Evolutionary conservation across 2,113 vertebrate species (phyloP).

Genomic region (Ifrita kowaldi): DNA sequence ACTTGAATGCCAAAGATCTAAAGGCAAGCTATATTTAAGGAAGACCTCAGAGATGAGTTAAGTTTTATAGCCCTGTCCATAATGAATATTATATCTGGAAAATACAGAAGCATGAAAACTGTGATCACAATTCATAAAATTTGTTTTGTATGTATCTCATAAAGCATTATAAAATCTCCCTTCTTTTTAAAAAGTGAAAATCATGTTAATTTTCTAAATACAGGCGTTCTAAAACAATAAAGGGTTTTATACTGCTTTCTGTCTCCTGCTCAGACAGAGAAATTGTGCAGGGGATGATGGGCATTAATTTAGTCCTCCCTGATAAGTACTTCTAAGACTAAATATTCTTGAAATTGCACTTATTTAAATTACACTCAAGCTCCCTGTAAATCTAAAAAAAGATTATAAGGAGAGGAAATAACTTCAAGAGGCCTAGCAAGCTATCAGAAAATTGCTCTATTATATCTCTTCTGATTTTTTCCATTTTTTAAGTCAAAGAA

Average conservation of each 20-base stretch:
- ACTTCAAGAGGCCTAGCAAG: neutral
- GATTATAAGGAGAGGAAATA: neutral
- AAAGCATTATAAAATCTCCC: neutral
- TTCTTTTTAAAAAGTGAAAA: neutral
- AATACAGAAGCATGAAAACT: neutral
- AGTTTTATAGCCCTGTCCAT: neutral
- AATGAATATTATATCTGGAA: neutral
- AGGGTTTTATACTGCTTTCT: neutral
- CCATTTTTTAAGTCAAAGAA: neutral
- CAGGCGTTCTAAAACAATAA: neutral
- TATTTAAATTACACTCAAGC: slow-evolving; percentile 18
- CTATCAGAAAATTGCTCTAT: neutral
- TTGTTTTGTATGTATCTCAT: neutral
- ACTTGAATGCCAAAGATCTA: neutral
- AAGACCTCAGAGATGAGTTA: neutral
- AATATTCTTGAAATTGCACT: slow-evolving; percentile 35
- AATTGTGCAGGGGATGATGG: neutral
- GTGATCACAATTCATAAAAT: neutral
- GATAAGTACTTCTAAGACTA: slow-evolving; percentile 27
- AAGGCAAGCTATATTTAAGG: neutral
- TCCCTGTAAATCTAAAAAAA: slow-evolving; percentile 8
- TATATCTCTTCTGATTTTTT: neutral
- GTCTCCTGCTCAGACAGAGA: neutral
- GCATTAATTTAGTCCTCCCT: slow-evolving; percentile 10
- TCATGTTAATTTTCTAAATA: neutral